Evolutionary conservation across 2,888 invertebrate genomes (phyloP).

Genomic region (Aspidiotus destructor): DNA sequence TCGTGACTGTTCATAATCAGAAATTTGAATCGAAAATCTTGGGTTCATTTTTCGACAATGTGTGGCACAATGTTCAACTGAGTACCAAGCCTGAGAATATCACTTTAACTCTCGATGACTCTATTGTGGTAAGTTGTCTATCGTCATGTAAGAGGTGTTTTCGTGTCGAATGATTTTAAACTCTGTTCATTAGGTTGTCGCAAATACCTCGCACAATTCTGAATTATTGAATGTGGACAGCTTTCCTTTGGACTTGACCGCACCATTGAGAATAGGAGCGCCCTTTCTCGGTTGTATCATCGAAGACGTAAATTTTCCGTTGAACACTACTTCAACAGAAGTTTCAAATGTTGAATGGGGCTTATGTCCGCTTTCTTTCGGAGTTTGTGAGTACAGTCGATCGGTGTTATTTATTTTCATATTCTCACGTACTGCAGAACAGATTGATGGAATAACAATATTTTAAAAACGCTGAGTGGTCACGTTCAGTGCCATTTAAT

Average conservation of each 20-base stretch:
- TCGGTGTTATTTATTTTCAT: not conserved
- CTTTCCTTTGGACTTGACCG: conserved; percentile 39
- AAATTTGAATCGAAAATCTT: conserved; percentile 53
- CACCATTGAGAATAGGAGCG: conserved; percentile 66
- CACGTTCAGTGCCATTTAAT: too few relatives aligned
- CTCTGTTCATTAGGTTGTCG: conserved; percentile 50
- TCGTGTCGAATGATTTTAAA: not conserved
- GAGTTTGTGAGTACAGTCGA: conserved; percentile 49
- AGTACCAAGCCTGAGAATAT: conserved; percentile 53
- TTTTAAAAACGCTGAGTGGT: too few relatives aligned
- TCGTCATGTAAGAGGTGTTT: not conserved
- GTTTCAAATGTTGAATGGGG: conserved; percentile 63
- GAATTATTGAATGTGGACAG: conserved; percentile 49
- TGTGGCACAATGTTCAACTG: conserved; percentile 67
- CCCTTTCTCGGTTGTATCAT: conserved; percentile 73
- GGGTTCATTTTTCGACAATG: conserved; percentile 64
- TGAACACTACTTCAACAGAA: conserved; percentile 53
- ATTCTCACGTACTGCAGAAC: conserved; percentile 1
- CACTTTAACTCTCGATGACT: conserved; percentile 47
- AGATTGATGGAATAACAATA: too few relatives aligned
- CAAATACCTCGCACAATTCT: conserved; percentile 67
- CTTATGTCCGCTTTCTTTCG: conserved; percentile 61
- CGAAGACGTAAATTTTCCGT: conserved; percentile 77
- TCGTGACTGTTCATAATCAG: conserved; percentile 43
- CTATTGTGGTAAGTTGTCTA: conserved; percentile 48